Evolutionary conservation across 2,797 vertebrate species (phyloP).

Genomic region (Esox masquinongy): DNA sequence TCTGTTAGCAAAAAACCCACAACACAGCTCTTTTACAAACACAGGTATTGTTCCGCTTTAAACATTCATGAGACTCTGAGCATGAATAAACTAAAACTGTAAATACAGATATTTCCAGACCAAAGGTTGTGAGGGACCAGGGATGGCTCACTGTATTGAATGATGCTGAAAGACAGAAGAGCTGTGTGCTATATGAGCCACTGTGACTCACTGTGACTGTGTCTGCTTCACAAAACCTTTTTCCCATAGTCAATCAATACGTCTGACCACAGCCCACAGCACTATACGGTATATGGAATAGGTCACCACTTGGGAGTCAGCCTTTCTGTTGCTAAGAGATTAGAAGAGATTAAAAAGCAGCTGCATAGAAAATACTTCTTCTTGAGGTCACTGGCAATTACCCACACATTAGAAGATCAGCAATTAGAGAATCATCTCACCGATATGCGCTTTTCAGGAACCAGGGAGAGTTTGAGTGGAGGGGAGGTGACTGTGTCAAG

Average conservation of each 20-base stretch:
- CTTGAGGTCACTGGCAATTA: constrained; percentile 67
- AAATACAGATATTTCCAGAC: constrained; percentile 37
- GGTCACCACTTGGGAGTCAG: constrained; percentile 19
- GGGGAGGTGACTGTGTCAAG: constrained; percentile 9
- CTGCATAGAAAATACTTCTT: constrained; percentile 31
- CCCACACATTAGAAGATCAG: constrained; percentile 62
- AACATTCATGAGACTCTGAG: constrained; percentile 18
- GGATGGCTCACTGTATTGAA: constrained; percentile 46
- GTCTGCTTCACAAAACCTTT: constrained; percentile 13
- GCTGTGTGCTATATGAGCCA: constrained; percentile 29
- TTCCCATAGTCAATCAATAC: neutral
- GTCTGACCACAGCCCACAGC: neutral
- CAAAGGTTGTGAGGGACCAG: constrained; percentile 30
- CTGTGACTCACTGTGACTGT: constrained; percentile 15
- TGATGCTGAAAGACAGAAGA: constrained; percentile 31
- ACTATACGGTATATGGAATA: neutral
- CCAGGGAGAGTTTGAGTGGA: neutral
- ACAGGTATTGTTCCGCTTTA: neutral
- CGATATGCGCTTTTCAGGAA: constrained; percentile 31
- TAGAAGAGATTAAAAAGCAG: constrained; percentile 38
- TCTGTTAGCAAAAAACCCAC: constrained; percentile 17
- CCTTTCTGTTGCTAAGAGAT: constrained; percentile 57
- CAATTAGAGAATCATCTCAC: constrained; percentile 60
- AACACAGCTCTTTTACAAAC: neutral
- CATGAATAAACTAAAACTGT: constrained; percentile 19